Percentiles rank a stretch among this genome's conserved stretches.
These are phyloP conservation scores for Sceloporus tristichus DNA, from an alignment of 2,113 vertebrate species.

Conservation along the genomic window DNA sequence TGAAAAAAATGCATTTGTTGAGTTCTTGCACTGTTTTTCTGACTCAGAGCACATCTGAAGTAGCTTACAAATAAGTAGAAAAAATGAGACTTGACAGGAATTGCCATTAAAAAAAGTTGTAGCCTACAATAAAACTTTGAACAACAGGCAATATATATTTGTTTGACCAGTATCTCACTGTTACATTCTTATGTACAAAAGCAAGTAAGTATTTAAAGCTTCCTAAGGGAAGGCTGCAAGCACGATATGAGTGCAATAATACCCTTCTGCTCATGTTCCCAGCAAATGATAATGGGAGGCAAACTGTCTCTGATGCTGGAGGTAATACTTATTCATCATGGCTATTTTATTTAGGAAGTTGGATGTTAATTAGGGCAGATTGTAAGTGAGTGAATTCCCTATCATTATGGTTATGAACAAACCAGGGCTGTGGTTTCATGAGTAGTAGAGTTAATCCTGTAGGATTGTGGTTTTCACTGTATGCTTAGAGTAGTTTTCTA, in stretches of 20 bases:
- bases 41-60: background rate
- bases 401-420: background rate
- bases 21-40: background rate
- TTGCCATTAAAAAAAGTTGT: background rate
- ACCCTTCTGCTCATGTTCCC: no score
- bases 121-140: background rate
- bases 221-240: no score
- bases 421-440: background rate
- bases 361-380: background rate
- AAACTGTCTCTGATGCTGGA: background rate
- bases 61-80: background rate
- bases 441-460: background rate
- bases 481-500: constrained; percentile 14
- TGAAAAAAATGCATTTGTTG: background rate
- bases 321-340: background rate
- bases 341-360: background rate
- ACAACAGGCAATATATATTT: background rate
- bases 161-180: background rate
- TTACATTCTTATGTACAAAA: background rate
- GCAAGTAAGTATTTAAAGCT: background rate
- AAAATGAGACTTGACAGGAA: background rate
- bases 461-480: background rate
- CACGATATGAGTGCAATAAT: background rate
- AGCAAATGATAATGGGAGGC: background rate
- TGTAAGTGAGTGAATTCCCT: background rate